Evolutionary conservation across 1,140 invertebrate species (phyloP), one percentile per base, ranked within the genome.

Genomic region (Tetramorium simillimum): DNA sequence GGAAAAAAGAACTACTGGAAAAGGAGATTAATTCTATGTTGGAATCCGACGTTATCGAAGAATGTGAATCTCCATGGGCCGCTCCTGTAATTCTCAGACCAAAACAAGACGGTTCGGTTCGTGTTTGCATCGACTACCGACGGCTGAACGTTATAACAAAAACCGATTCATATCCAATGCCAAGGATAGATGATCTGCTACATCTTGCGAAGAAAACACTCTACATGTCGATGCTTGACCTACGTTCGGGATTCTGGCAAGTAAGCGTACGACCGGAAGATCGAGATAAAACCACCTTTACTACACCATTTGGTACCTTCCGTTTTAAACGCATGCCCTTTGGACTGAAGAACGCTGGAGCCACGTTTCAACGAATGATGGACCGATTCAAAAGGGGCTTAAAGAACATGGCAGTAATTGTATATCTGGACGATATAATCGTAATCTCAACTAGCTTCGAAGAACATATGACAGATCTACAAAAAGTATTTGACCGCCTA

Each of bases 31-130:
- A 51, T 16, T 4, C 2, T 0, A 80, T 80, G 46, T 10, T 80
- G 6, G 3, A 80, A 24, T 0, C 43, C 0, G 46, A 67, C 3
- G 0, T 80, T 1, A 67, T 80, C 0, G 62, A 80, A 1, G 62
- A 80, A 67, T 65, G 46, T 0, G 46, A 80, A 16, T 80, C 62
- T 0, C 77, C 46, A 3, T 67, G 46, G 77, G 77, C 77, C 0
- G 10, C 62, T 0, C 62, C n/a, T 0, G 46, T 67, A 4, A 49
- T 80, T 0, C 7, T 43, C 0, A n/a, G 7, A 0, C 21, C 62
- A 0, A 80, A 80, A 7, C 40, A 40, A 1, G 46, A 80, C 4
- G 46, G 46, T 2, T 4, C 24, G 0, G 3, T 28, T 0, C 12
- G 24, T 0, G 12, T 60, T 0, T 60, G 10, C 1, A 5, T 60